Evolutionary conservation across 2,888 invertebrate genomes (phyloP), one percentile per base, ranked within the genome.

Genomic region (Anorthoa munda): DNA sequence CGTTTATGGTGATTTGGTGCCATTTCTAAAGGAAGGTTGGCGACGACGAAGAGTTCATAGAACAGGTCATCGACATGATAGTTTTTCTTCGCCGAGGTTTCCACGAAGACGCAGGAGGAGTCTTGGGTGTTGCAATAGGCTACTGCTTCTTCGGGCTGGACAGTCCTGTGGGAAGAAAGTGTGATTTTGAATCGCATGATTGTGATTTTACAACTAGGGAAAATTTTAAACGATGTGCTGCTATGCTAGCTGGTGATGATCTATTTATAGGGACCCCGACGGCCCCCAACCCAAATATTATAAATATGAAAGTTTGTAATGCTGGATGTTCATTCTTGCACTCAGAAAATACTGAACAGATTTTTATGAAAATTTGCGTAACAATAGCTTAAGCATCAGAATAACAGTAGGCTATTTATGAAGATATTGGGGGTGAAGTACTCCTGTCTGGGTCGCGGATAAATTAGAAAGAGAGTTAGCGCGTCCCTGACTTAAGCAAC

Each of bases 11-110:
- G 98, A 89, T 98, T 98, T 0, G 98, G 98, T 26, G 98, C 98
- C 98, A 99, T 99, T 95, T 99, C 98, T 87, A 98, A 94, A 0
- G 98, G 98, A 75, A 99, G 94, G 91, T 98, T 98, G 46, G 98
- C 98, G 64, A 98, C 97, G 71, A 98, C 97, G 92, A 99, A 99
- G 17, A 99, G 97, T 86, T 98, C 98, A 92, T 98, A 98, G 94
- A 98, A 99, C 21, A 98, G 97, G 89, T 98, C 98, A 89, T 98
- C 98, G 66, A 99, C 98, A 89, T 97, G 97, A 82, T 97, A 96
- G 93, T 98, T 98, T 89, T 97, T 97, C 92, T 98, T 98, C 9
- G 98, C 98, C 53, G 98, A 98, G 39, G 98, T 98, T 91, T 98
- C 98, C 26, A 98, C 97, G 93, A 98, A 98, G 53, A 97, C 97